These are phyloP conservation scores for Lacerta bilineata DNA, from an alignment of 2,797 vertebrate species.

Conservation along the genomic window DNA sequence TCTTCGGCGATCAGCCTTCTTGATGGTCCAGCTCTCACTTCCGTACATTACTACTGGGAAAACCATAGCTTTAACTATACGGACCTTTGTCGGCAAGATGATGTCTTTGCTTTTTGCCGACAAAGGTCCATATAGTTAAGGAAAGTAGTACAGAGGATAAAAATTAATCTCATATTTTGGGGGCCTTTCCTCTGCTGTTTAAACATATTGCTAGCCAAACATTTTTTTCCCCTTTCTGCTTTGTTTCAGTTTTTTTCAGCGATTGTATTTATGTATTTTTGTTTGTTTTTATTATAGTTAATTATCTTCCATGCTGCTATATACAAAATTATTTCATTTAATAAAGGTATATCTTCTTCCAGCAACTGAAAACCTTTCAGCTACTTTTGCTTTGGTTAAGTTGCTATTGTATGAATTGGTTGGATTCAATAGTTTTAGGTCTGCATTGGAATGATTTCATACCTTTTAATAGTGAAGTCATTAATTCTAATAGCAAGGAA, in stretches of 20 bases:
- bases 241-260: not conserved
- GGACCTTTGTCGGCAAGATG: no score
- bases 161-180: not conserved
- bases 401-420: not conserved
- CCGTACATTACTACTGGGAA: no score
- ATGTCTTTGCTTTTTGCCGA: no score
- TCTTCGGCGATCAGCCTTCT: no score
- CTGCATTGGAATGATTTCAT: not conserved
- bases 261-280: not conserved
- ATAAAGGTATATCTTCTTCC: no score
- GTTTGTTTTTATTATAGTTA: not conserved
- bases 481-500: not conserved
- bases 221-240: not conserved
- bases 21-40: no score
- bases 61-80: no score
- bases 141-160: constrained; percentile 31
- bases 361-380: not conserved
- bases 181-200: not conserved
- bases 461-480: not conserved
- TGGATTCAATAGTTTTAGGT: not conserved
- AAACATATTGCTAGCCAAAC: not conserved
- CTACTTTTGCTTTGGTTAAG: not conserved
- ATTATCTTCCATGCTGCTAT: not conserved
- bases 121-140: no score
- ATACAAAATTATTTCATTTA: not conserved